A percentile compares a stretch with the other conserved stretches of the same genome.
phyloP scores from a whole-genome alignment of 2,797 vertebrate genomes.

The Odontamblyopus rebecca region DNA sequence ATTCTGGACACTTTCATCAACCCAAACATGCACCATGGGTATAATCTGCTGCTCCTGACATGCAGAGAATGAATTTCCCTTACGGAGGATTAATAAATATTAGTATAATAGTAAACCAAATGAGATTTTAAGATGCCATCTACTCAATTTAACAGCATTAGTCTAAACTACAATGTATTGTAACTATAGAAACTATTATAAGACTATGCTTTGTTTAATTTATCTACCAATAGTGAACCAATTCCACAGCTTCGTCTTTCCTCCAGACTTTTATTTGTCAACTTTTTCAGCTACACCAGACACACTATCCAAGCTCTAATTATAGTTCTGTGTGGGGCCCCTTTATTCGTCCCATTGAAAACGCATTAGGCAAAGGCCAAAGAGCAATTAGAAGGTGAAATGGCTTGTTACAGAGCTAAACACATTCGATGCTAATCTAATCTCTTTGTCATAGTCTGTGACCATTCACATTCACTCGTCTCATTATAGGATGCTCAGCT shows the following conservation, averaged over 20 bases:
- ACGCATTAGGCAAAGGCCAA: conserved; percentile 13
- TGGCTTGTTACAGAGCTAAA: background rate
- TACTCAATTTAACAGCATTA: background rate
- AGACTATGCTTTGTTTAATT: background rate
- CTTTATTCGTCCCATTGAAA: background rate
- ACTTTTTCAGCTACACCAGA: background rate
- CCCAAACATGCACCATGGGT: too few species aligned
- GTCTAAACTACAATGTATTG: background rate
- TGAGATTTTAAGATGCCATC: too few species aligned
- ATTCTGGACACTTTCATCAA: too few species aligned
- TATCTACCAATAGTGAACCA: background rate
- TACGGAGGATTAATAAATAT: too few species aligned
- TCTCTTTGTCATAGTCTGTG: background rate
- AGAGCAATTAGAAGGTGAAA: conserved; percentile 11
- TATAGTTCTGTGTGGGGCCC: background rate
- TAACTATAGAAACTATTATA: too few species aligned
- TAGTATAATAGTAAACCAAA: too few species aligned
- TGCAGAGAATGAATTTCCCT: too few species aligned
- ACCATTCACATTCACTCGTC: background rate
- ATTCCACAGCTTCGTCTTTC: background rate
- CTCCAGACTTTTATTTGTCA: background rate
- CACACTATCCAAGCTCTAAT: too few species aligned
- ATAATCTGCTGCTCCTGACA: too few species aligned
- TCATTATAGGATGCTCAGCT: background rate
- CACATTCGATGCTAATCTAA: conserved; percentile 4